These are phyloP conservation scores for Holcopasites calliopsidis DNA, from an alignment of 1,140 invertebrate species.

Conservation along the genomic window DNA sequence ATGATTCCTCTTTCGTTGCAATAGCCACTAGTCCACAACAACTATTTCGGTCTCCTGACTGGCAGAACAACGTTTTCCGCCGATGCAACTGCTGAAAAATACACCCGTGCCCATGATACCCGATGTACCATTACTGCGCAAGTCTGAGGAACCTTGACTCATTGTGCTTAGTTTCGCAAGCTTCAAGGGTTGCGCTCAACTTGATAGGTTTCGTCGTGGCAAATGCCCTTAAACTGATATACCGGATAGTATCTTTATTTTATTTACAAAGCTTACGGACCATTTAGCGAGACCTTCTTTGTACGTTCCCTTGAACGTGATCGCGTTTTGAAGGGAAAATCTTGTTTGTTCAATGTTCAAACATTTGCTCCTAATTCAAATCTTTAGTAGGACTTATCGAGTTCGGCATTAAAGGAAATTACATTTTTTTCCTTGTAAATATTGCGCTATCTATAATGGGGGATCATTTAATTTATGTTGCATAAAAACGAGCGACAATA, in stretches of 20 bases:
- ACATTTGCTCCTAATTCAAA: background rate
- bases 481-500: no score
- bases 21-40: constrained; percentile 23
- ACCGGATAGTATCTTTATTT: background rate
- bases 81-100: constrained; percentile 22
- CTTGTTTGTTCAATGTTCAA: background rate
- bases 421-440: no score
- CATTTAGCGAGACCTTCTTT: background rate
- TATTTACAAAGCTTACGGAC: background rate
- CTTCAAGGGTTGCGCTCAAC: constrained; percentile 25
- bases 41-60: constrained; percentile 42
- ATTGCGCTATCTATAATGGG: no score
- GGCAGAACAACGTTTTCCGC: constrained; percentile 31
- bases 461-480: no score
- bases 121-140: constrained; percentile 49
- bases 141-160: constrained; percentile 53
- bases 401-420: no score
- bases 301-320: background rate
- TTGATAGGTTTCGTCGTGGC: constrained; percentile 13
- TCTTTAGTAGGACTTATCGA: background rate
- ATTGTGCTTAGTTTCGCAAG: constrained; percentile 27
- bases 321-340: background rate
- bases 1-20: no score
- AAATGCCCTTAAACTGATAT: constrained; percentile 26
- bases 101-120: constrained; percentile 24